Conservation (phyloP, 2,113 vertebrate genomes). For the Arenaria interpres region DNA sequence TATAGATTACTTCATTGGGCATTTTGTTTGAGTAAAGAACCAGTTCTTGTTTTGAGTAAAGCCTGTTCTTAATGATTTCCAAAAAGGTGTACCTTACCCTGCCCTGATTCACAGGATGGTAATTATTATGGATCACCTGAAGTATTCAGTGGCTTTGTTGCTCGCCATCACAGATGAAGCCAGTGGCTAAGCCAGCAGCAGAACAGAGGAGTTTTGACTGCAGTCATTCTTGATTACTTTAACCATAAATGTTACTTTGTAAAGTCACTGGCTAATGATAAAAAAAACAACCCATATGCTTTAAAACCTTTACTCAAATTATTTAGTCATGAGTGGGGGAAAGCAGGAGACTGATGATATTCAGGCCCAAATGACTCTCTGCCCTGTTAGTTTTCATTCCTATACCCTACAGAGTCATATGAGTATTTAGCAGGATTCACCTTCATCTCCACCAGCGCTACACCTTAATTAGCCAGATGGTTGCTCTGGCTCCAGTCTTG, state of each 20-base stretch:
- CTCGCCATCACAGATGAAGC: neutral
- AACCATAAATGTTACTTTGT: neutral
- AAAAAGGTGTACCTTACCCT: neutral
- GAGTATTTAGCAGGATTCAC: neutral
- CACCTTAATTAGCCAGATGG: neutral
- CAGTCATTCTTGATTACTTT: neutral
- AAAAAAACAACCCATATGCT: neutral
- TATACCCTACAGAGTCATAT: neutral
- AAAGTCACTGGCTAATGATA: neutral
- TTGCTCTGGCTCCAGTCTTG: neutral
- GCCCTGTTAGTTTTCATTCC: neutral
- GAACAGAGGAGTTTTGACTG: neutral
- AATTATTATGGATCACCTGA: neutral
- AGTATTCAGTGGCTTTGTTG: neutral
- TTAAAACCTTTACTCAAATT: neutral
- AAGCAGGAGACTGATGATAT: neutral
- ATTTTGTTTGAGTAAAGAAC: neutral
- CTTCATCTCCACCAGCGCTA: neutral
- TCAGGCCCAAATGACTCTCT: neutral
- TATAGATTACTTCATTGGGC: neutral
- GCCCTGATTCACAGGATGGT: neutral
- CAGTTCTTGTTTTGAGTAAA: neutral
- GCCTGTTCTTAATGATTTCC: neutral
- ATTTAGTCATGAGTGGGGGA: neutral
- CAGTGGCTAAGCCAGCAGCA: neutral